These are phyloP conservation scores for Apomyelois bistriatella DNA, from an alignment of 2,888 invertebrate species.

Conservation along the genomic window DNA sequence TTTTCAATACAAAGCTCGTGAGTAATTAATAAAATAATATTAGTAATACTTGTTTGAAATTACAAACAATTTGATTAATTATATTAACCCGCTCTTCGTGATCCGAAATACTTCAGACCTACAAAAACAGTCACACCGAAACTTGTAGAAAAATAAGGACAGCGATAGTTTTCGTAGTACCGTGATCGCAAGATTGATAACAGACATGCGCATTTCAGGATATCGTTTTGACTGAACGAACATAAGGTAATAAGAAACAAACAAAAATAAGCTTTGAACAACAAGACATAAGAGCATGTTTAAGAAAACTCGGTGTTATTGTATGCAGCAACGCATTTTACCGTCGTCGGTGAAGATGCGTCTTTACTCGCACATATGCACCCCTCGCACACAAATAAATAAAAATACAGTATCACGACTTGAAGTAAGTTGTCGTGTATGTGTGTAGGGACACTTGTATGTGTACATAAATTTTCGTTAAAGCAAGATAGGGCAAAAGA, in stretches of 20 bases:
- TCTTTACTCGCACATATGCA: conserved; percentile 43
- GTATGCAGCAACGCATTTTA: conserved; percentile 59
- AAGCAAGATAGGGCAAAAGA: conserved; percentile 70
- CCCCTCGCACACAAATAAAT: conserved; percentile 32
- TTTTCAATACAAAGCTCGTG: no score
- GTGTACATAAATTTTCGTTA: conserved; percentile 64
- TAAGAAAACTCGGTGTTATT: conserved; percentile 29
- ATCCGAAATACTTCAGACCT: conserved; percentile 17
- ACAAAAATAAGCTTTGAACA: conserved; percentile 43
- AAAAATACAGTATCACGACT: conserved; percentile 30
- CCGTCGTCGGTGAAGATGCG: conserved; percentile 51
- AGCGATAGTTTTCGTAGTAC: conserved; percentile 67
- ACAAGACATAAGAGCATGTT: conserved; percentile 39
- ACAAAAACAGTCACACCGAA: conserved; percentile 35
- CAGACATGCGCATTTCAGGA: conserved; percentile 66
- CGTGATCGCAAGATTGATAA: conserved; percentile 54
- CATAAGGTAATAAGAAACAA: conserved; percentile 31
- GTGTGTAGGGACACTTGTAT: conserved; percentile 56
- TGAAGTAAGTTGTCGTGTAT: conserved; percentile 50
- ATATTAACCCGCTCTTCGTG: conserved; percentile 19
- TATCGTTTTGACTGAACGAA: conserved; percentile 45
- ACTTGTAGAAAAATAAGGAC: conserved; percentile 65
- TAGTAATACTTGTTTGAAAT: no score
- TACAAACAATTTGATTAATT: not conserved
- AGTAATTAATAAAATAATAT: no score